These are phyloP conservation scores for Cossypha polioptera DNA, from an alignment of 2,797 vertebrate genomes.

Conservation along the genomic window DNA sequence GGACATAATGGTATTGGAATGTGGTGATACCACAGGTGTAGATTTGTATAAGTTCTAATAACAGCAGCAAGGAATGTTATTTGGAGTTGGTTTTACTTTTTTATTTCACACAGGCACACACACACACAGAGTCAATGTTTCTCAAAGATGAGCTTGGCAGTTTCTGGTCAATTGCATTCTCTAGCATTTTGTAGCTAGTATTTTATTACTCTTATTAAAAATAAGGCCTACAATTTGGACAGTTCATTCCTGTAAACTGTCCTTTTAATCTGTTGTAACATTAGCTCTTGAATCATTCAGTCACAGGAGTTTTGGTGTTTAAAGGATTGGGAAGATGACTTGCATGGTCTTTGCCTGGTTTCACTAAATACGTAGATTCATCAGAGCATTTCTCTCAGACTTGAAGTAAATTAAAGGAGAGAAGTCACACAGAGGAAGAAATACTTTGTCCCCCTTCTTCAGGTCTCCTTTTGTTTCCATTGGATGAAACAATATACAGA, in stretches of 20 bases:
- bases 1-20: background rate
- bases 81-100: background rate
- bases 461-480: background rate
- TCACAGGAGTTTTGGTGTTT: background rate
- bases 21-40: background rate
- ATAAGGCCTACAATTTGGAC: background rate
- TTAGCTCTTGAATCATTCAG: background rate
- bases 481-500: background rate
- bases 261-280: background rate
- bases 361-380: background rate
- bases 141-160: background rate
- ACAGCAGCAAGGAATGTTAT: background rate
- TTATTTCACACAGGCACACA: too few species aligned
- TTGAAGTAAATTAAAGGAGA: background rate
- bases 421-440: background rate
- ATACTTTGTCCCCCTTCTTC: background rate
- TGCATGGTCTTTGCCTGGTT: background rate
- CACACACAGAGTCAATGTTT: background rate
- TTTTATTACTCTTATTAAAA: background rate
- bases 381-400: background rate
- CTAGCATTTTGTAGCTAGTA: background rate
- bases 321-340: background rate
- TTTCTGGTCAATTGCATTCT: background rate
- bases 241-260: background rate
- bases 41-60: background rate